A percentile compares a stretch with the other conserved stretches of the same genome.
Conservation (phyloP, 1,140 invertebrate species). For the Caenorhabditis remanei region DNA sequence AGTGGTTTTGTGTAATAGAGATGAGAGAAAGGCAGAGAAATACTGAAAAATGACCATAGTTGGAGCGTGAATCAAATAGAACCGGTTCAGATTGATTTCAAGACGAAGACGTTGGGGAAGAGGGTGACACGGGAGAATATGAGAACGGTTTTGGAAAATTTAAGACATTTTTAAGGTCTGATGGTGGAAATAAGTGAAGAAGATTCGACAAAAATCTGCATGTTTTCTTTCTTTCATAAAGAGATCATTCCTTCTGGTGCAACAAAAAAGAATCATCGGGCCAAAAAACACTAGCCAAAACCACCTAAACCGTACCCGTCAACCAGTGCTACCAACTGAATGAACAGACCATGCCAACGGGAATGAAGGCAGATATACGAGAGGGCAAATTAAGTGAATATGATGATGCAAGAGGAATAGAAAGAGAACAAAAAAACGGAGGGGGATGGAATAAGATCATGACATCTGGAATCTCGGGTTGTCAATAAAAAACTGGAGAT, state of each 20-base stretch:
- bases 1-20: background rate
- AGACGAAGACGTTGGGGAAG: background rate
- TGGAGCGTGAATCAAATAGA: background rate
- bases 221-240: no score
- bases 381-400: background rate
- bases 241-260: no score
- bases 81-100: slow-evolving; percentile 30
- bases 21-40: background rate
- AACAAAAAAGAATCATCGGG: no score
- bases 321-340: background rate
- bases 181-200: no score
- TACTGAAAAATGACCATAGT: slow-evolving; percentile 32
- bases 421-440: background rate
- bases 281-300: no score
- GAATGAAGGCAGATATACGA: background rate
- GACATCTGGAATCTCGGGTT: slow-evolving; percentile 23
- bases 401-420: slow-evolving; percentile 6
- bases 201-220: no score
- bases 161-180: no score
- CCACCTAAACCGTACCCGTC: no score
- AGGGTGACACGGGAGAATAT: background rate
- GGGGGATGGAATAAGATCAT: background rate
- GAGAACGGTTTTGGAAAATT: no score
- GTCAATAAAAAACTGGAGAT: background rate
- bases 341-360: background rate